Evolutionary conservation across 64 coral and sea anemone genomes (phyloP), one percentile per base, ranked within the genome.

Genomic region (Stylophora pistillata): DNA sequence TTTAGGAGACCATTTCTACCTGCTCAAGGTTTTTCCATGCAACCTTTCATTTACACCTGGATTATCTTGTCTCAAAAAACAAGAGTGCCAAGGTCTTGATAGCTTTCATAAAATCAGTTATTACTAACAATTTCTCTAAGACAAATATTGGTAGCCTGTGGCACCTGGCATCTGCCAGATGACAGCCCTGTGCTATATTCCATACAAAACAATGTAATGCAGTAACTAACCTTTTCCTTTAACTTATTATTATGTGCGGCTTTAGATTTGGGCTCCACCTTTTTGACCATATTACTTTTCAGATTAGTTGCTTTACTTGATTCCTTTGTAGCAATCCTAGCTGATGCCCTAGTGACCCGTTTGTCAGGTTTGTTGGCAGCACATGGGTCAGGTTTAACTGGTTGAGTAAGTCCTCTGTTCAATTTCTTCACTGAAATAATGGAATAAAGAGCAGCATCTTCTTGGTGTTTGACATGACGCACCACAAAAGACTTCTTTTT

Each of bases 271-370:
- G 32, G 27, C 30, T 37, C 30, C 16, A 31, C 27, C 62, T 53
- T 72, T 88, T 93, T 83, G 6, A 57, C 64, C 1, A 17, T 18
- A 37, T 37, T 68, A 57, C 68, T 89, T 59, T 75, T 93, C n/a
- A 30, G 5, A 12, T 83, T 82, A 78, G 32, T 9, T 28, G 61
- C n/a, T 12, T 10, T 3, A 2, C 56, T 31, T 72, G 78, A 47
- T 30, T 78, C 79, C 62, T 96, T 78, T 30, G 81, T 89, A 56
- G 88, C 95, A 81, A 96, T 30, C 69, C 87, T 93, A 6, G 59
- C 82, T 9, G 95, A 93, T 31, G 91, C 53, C 47, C 95, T 78
- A 16, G 95, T 93, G 14, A 72, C 53, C n/a, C 74, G 55, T 80
- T 72, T 90, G 21, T 21, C 55, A 14, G 95, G 41, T 77, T 74